Conservation (phyloP, 1,140 invertebrate genomes). For the Caenorhabditis remanei region DNA sequence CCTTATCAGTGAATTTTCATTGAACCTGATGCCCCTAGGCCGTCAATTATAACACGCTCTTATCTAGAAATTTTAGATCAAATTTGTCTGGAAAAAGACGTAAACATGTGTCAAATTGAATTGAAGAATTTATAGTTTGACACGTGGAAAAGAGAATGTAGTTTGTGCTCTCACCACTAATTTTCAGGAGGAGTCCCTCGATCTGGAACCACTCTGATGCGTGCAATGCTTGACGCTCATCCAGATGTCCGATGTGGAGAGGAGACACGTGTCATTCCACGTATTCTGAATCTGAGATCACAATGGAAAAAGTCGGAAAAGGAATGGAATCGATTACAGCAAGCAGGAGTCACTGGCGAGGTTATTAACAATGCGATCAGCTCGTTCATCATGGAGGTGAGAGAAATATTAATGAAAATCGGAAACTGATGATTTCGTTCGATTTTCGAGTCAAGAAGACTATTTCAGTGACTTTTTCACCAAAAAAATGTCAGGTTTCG, state of each 20-base stretch:
- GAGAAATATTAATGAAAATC: not conserved
- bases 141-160: too few relatives aligned
- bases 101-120: not conserved
- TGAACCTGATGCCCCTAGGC: too few relatives aligned
- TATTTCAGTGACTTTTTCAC: too few relatives aligned
- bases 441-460: too few relatives aligned
- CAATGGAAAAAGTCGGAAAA: conserved; percentile 93
- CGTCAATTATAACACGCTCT: not conserved
- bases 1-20: not conserved
- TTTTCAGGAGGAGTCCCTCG: conserved; percentile 89
- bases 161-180: too few relatives aligned
- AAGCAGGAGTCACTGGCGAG: conserved; percentile 92
- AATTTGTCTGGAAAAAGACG: not conserved
- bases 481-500: too few relatives aligned
- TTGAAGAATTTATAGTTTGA: too few relatives aligned
- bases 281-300: conserved; percentile 89
- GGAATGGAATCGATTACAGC: conserved; percentile 84
- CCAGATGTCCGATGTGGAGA: conserved; percentile 96
- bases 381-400: conserved; percentile 90
- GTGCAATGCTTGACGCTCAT: conserved; percentile 97
- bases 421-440: too few relatives aligned
- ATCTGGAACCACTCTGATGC: conserved; percentile 94
- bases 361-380: conserved; percentile 94
- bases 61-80: not conserved
- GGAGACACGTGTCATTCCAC: conserved; percentile 93